Percentiles rank a stretch among this genome's conserved stretches.
These are phyloP conservation scores for Diabrotica balteata DNA, from an alignment of 2,888 invertebrate species.

Conservation along the genomic window DNA sequence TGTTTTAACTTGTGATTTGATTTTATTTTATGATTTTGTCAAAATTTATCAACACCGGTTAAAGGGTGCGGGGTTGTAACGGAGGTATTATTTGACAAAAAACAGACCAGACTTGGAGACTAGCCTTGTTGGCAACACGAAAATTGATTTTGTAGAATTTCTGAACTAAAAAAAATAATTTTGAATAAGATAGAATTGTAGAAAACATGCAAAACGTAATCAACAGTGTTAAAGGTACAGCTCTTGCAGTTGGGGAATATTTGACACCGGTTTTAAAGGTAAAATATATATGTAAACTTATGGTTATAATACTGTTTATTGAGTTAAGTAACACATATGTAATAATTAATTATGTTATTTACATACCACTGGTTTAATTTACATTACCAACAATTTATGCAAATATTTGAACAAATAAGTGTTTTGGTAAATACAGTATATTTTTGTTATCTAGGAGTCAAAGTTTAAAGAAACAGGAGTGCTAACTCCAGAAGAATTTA, in stretches of 20 bases:
- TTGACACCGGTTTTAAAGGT: constrained; percentile 96
- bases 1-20: too few relatives aligned
- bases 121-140: constrained; percentile 15
- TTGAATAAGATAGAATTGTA: neutral
- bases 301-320: too few relatives aligned
- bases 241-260: constrained; percentile 94
- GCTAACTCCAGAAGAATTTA: constrained; percentile 98
- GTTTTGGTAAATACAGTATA: neutral
- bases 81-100: too few relatives aligned
- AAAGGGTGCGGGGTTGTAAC: too few relatives aligned
- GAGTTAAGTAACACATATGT: neutral
- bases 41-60: too few relatives aligned
- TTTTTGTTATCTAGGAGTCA: constrained; percentile 74
- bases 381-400: too few relatives aligned
- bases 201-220: constrained; percentile 90
- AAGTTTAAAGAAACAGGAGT: constrained; percentile 98
- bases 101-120: neutral
- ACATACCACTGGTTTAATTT: too few relatives aligned
- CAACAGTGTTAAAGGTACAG: constrained; percentile 94
- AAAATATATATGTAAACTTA: constrained; percentile 38
- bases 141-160: constrained; percentile 15
- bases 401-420: too few relatives aligned
- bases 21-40: too few relatives aligned
- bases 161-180: neutral
- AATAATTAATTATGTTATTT: neutral